Evolutionary conservation across 2,113 vertebrate genomes (phyloP).

Genomic region (Sinocyclocheilus grahami): DNA sequence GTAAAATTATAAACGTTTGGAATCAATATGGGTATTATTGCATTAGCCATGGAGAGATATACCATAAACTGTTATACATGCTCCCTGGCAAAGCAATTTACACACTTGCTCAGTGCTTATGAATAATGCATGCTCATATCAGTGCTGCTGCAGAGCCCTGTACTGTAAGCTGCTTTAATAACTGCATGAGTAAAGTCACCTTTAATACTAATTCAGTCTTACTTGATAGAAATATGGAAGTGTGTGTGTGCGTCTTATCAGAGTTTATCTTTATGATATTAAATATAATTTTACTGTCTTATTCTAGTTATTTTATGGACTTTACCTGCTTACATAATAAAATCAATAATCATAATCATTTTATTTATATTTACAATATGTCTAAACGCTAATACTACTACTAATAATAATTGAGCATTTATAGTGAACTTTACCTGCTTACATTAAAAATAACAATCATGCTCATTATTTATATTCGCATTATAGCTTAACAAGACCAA

Average conservation of each 20-base stretch:
- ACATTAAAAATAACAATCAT: too few relatives aligned
- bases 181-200: constrained; percentile 54
- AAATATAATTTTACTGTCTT: not conserved
- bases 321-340: not conserved
- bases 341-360: not conserved
- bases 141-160: constrained; percentile 62
- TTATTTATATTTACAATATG: not conserved
- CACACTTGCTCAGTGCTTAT: constrained; percentile 67
- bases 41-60: constrained; percentile 63
- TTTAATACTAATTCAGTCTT: constrained; percentile 38
- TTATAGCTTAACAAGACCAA: too few relatives aligned
- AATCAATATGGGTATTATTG: constrained; percentile 56
- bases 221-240: not conserved
- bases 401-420: not conserved
- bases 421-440: not conserved
- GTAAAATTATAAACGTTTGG: constrained; percentile 19
- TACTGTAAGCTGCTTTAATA: constrained; percentile 58
- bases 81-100: constrained; percentile 58
- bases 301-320: not conserved
- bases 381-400: not conserved
- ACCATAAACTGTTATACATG: constrained; percentile 67
- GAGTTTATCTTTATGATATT: not conserved
- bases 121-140: constrained; percentile 68
- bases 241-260: not conserved
- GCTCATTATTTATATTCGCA: too few relatives aligned